Conservation (phyloP, 2,888 invertebrate genomes). For the Megastigmus dorsalis region DNA sequence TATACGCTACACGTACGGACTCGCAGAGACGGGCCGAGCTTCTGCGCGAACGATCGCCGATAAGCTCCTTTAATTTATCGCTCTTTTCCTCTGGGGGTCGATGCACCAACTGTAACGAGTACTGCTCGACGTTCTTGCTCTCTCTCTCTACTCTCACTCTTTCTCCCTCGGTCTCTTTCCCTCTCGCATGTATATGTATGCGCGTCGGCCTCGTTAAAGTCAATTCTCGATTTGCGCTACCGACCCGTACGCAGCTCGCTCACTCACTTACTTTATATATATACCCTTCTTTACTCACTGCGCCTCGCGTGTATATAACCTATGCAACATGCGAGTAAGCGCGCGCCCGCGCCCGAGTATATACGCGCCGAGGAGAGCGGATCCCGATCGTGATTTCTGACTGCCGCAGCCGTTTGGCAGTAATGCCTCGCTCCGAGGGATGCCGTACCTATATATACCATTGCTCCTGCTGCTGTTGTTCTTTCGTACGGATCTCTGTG, state of each 20-base stretch:
- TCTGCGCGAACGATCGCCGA: slow-evolving; percentile 68
- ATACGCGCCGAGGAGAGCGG: not conserved
- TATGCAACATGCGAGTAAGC: not conserved
- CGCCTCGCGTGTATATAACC: no score
- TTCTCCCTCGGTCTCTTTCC: no score
- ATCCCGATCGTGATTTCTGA: slow-evolving; percentile 6
- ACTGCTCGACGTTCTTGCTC: slow-evolving; percentile 39
- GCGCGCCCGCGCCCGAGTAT: not conserved
- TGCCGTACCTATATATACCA: no score
- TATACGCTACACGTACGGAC: slow-evolving; percentile 56
- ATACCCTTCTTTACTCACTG: slow-evolving; percentile 12
- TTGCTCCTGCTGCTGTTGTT: not conserved
- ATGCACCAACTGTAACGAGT: slow-evolving; percentile 61
- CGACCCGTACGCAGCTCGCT: slow-evolving; percentile 55
- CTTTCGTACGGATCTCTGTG: not conserved
- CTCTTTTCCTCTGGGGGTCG: slow-evolving; percentile 65
- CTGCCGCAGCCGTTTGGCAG: no score
- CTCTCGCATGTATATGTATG: not conserved
- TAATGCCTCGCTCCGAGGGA: slow-evolving; percentile 31
- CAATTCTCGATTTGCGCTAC: slow-evolving; percentile 62
- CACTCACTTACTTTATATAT: not conserved
- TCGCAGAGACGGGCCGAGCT: slow-evolving; percentile 62
- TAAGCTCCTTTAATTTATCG: slow-evolving; percentile 71
- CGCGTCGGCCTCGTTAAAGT: slow-evolving; percentile 58
- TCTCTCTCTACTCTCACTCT: no score